A percentile compares a stretch with the other conserved stretches of the same genome.
Evolutionary conservation across 2,888 invertebrate species (phyloP).

Genomic region (Parelbella ahira): DNA sequence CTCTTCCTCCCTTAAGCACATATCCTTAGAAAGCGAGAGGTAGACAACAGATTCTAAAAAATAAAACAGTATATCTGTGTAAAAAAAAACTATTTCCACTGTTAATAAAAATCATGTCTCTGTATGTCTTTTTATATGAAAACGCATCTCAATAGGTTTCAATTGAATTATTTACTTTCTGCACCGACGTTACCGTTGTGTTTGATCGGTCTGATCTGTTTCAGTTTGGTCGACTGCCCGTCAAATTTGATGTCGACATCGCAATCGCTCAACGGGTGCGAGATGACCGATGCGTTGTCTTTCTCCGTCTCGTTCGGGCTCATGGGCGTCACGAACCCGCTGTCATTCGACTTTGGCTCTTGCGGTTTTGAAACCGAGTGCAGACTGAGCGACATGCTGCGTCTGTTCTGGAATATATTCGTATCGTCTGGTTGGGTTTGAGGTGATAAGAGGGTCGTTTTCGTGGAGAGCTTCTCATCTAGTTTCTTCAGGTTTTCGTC

Average conservation of each 20-base stretch:
- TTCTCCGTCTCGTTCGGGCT: slow-evolving; percentile 74
- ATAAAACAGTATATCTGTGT: too few species aligned
- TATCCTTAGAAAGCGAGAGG: too few species aligned
- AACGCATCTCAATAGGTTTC: too few species aligned
- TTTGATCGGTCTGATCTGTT: slow-evolving; percentile 83
- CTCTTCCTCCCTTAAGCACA: too few species aligned
- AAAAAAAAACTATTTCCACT: too few species aligned
- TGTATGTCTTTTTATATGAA: too few species aligned
- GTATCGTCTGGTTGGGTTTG: slow-evolving; percentile 55
- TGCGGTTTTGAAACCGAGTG: slow-evolving; percentile 40
- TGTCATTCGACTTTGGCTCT: slow-evolving; percentile 61
- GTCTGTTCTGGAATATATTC: slow-evolving; percentile 55
- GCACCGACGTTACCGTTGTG: slow-evolving; percentile 15
- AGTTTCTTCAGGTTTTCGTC: slow-evolving; percentile 64
- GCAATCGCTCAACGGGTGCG: slow-evolving; percentile 88
- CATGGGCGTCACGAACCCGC: slow-evolving; percentile 84
- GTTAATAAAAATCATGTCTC: too few species aligned
- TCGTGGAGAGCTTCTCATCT: slow-evolving; percentile 47
- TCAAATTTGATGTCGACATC: slow-evolving; percentile 91
- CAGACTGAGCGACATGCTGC: slow-evolving; percentile 62
- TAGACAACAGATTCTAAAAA: too few species aligned
- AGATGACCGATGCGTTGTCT: slow-evolving; percentile 62
- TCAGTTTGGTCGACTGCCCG: slow-evolving; percentile 87
- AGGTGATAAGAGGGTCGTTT: slow-evolving; percentile 32
- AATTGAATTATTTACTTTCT: neutral